These are phyloP conservation scores for Hemitrygon akajei DNA, from an alignment of 2,797 vertebrate genomes.

Conservation along the genomic window DNA sequence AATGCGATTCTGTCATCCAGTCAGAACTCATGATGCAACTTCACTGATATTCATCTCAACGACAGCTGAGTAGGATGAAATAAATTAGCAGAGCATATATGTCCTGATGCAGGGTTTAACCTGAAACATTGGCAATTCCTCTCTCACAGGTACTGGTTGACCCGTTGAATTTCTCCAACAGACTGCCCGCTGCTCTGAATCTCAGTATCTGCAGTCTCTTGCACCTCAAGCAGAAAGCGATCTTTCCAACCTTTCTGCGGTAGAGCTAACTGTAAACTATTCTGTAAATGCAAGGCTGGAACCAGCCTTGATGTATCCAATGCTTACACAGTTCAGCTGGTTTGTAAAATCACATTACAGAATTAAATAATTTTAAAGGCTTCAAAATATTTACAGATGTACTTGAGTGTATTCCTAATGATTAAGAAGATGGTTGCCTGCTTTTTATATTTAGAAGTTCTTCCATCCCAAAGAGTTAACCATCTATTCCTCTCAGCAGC, in stretches of 20 bases:
- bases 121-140: too few species aligned
- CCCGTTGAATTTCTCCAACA: too few species aligned
- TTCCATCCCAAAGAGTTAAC: not conserved
- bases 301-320: too few species aligned
- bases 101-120: too few species aligned
- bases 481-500: not conserved
- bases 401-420: not conserved
- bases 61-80: not conserved
- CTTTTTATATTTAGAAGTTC: not conserved
- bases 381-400: not conserved
- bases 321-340: too few species aligned
- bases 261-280: not conserved
- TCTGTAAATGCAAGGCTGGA: not conserved
- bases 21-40: not conserved
- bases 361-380: not conserved
- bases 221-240: not conserved
- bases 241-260: not conserved
- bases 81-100: not conserved
- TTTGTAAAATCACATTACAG: not conserved
- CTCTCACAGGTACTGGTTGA: too few species aligned
- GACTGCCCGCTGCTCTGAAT: too few species aligned
- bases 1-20: not conserved
- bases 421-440: not conserved
- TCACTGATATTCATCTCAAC: not conserved
- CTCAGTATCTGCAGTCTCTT: too few species aligned